These are phyloP conservation scores for Limnephilus rhombicus DNA, from an alignment of 2,888 invertebrate species.

Conservation along the genomic window DNA sequence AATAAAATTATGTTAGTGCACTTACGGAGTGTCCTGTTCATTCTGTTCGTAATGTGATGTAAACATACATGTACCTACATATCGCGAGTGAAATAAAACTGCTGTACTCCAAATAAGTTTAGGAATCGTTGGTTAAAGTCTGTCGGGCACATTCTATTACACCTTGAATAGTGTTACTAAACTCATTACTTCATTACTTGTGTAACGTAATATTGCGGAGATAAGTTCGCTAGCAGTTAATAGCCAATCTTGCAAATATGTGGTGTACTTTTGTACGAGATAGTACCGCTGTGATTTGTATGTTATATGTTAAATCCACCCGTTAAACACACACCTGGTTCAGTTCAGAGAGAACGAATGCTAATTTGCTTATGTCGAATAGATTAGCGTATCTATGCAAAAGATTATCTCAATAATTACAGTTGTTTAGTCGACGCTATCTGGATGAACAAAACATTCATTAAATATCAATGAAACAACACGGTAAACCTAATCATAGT, in stretches of 20 bases:
- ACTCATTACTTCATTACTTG: conserved; percentile 6
- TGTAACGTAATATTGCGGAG: not conserved
- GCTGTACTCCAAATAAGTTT: too few relatives aligned
- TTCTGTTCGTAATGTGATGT: too few relatives aligned
- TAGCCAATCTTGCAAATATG: not conserved
- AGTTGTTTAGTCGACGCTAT: not conserved
- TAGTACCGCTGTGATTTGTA: not conserved
- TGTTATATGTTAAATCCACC: not conserved
- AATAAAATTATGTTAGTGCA: too few relatives aligned
- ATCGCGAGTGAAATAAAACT: too few relatives aligned
- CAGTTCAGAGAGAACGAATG: not conserved
- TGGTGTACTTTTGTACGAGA: conserved; percentile 15
- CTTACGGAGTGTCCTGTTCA: too few relatives aligned
- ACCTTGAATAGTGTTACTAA: not conserved
- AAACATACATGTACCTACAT: too few relatives aligned
- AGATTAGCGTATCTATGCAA: not conserved
- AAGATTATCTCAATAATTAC: not conserved
- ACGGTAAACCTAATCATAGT: not conserved
- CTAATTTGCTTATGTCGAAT: not conserved
- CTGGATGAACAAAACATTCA: not conserved
- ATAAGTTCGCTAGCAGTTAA: not conserved
- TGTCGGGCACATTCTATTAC: not conserved
- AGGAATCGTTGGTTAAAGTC: not conserved
- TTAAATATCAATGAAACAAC: not conserved
- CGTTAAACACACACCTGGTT: not conserved